Conservation (phyloP, 1,140 invertebrate genomes). For the Nasonia giraulti region DNA sequence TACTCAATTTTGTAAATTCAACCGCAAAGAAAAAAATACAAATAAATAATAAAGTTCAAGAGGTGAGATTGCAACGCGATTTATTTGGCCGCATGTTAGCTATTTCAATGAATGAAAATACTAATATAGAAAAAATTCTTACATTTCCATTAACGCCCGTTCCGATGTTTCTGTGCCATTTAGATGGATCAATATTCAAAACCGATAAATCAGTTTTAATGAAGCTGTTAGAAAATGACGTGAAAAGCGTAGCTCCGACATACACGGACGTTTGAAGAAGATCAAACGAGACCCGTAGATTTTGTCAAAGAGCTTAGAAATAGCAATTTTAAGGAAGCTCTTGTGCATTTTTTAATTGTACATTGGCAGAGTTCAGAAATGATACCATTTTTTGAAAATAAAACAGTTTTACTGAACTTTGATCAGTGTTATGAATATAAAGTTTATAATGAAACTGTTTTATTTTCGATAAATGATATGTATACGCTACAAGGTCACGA, state of each 20-base stretch:
- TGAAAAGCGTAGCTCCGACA: not conserved
- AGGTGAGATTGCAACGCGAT: constrained; percentile 57
- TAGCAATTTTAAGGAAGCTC: constrained; percentile 1
- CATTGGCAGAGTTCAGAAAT: not conserved
- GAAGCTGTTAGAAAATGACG: constrained; percentile 56
- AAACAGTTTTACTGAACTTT: not conserved
- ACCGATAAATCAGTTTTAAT: constrained; percentile 59
- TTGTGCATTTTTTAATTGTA: not conserved
- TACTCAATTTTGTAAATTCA: constrained; percentile 43
- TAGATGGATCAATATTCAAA: constrained; percentile 61
- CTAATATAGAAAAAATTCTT: constrained; percentile 51
- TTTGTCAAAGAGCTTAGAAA: not conserved
- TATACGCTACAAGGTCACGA: too few species aligned
- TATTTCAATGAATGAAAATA: constrained; percentile 54
- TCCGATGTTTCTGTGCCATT: constrained; percentile 61
- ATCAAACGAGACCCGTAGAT: constrained; percentile 3
- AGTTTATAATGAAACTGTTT: not conserved
- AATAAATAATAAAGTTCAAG: constrained; percentile 42
- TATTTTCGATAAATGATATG: too few species aligned
- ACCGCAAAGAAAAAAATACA: constrained; percentile 43
- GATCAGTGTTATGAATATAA: not conserved
- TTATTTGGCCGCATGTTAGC: constrained; percentile 57
- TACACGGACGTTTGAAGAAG: not conserved
- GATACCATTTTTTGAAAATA: not conserved
- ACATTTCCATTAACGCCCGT: constrained; percentile 56